These are phyloP conservation scores for Oedothorax gibbosus DNA, from an alignment of 1,140 invertebrate genomes.

Conservation along the genomic window DNA sequence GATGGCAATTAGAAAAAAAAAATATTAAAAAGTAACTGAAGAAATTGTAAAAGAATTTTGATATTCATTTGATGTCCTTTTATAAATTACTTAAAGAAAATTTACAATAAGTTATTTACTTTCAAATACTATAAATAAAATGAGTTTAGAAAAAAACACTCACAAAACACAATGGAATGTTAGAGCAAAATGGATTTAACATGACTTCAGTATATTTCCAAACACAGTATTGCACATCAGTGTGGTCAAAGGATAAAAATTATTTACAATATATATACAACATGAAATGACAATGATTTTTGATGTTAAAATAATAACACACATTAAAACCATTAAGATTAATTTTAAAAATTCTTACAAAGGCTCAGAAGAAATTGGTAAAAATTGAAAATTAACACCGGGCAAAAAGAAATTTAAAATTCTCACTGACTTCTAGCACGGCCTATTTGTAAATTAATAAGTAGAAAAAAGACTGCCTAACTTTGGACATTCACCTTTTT, in stretches of 20 bases:
- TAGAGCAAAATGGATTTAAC: slow-evolving; percentile 5
- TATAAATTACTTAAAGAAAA: no score
- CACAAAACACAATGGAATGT: slow-evolving; percentile 19
- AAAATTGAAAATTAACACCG: slow-evolving; percentile 21
- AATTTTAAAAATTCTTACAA: no score
- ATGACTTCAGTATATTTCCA: not conserved
- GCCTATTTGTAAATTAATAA: not conserved
- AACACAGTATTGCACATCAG: slow-evolving; percentile 25
- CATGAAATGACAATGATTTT: slow-evolving; percentile 10
- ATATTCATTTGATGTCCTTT: no score
- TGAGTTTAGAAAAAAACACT: not conserved
- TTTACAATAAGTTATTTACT: no score
- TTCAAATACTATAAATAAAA: no score
- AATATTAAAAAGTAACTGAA: not conserved
- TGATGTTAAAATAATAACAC: not conserved
- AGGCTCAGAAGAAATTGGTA: not conserved
- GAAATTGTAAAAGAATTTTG: not conserved
- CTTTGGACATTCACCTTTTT: not conserved
- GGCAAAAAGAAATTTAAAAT: slow-evolving; percentile 6
- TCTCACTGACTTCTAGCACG: not conserved
- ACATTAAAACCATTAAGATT: not conserved
- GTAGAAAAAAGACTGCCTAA: not conserved
- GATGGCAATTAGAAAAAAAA: not conserved
- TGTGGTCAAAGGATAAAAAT: slow-evolving; percentile 17
- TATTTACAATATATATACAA: slow-evolving; percentile 24